Evolutionary conservation across 2,797 vertebrate species (phyloP).

Genomic region (Silurus aristotelis): DNA sequence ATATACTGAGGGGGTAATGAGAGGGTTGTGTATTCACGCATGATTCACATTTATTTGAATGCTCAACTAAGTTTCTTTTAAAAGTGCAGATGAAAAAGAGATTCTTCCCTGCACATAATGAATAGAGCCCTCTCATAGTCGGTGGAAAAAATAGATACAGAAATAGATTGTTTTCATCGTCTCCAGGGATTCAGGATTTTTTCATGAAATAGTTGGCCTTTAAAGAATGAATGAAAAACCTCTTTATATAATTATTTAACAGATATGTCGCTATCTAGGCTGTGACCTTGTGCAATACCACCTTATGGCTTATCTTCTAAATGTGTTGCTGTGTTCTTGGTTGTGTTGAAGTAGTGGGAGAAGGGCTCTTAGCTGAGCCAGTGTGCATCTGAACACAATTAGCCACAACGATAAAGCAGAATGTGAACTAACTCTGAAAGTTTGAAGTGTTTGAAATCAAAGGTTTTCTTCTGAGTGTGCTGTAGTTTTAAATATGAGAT

Average conservation of each 20-base stretch:
- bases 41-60: background rate
- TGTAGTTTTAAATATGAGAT: background rate
- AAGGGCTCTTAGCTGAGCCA: background rate
- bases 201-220: conserved; percentile 4
- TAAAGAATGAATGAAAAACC: conserved; percentile 8
- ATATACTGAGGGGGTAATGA: conserved; percentile 63
- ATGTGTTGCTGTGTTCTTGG: background rate
- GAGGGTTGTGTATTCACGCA: conserved; percentile 43
- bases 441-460: background rate
- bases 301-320: background rate
- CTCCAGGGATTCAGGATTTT: background rate
- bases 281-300: background rate
- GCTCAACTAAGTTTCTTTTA: conserved; percentile 5
- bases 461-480: background rate
- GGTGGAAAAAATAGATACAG: background rate
- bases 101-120: background rate
- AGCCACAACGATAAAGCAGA: background rate
- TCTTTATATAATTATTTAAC: background rate
- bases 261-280: background rate
- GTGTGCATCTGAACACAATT: background rate
- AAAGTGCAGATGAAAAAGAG: conserved; percentile 12
- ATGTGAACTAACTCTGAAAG: too few relatives aligned
- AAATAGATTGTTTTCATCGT: conserved; percentile 1
- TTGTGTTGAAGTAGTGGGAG: background rate
- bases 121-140: conserved; percentile 11